A percentile compares a stretch with the other conserved stretches of the same genome.
Conservation (phyloP, 2,888 invertebrate genomes). For the Leptopilina drosophilae region DNA sequence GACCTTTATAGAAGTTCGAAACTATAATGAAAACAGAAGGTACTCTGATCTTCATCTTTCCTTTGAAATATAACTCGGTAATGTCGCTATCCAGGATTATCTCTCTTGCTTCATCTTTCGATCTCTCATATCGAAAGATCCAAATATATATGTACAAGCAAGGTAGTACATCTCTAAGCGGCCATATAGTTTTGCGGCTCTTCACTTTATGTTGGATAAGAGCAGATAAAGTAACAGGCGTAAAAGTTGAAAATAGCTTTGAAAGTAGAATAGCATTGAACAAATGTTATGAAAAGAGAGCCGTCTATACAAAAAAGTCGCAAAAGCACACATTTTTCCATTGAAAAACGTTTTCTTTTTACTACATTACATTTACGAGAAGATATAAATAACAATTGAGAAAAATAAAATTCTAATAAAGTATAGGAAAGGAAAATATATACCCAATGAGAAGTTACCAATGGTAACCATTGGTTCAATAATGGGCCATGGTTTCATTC, state of each 20-base stretch:
- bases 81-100: constrained; percentile 27
- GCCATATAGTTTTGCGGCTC: constrained; percentile 4
- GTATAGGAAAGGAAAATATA: too few species aligned
- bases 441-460: too few species aligned
- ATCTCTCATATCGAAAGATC: not conserved
- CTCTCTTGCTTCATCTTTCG: too few species aligned
- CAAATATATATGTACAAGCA: constrained; percentile 12
- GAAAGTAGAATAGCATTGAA: not conserved
- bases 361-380: too few species aligned
- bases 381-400: too few species aligned
- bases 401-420: too few species aligned
- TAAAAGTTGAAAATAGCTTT: constrained; percentile 6
- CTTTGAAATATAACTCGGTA: constrained; percentile 27
- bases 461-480: too few species aligned
- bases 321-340: not conserved
- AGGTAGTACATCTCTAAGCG: constrained; percentile 17
- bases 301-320: not conserved
- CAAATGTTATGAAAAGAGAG: constrained; percentile 2
- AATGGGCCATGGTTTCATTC: too few species aligned
- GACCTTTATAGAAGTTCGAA: constrained; percentile 15
- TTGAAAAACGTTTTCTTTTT: not conserved
- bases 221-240: constrained; percentile 15
- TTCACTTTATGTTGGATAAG: constrained; percentile 18
- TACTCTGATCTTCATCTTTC: not conserved
- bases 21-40: constrained; percentile 22